phyloP scores from a whole-genome alignment of 30 jellyfish, hydroid and myxozoan species.

The Rhopilema esculentum region DNA sequence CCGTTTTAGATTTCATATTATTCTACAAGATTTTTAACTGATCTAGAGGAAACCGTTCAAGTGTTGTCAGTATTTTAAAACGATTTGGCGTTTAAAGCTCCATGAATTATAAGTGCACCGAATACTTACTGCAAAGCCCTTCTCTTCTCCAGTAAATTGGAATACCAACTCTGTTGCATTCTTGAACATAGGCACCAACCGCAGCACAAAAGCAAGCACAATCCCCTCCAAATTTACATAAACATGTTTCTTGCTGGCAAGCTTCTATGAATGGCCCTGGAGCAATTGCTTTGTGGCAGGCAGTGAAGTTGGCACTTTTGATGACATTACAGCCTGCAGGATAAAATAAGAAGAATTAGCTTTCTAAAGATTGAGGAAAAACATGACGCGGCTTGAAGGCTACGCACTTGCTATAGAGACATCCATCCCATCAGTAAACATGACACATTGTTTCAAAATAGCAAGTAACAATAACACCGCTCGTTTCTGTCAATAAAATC shows the following conservation, averaged over 20 bases:
- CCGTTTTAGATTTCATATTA: too few species aligned
- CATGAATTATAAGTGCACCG: too few species aligned
- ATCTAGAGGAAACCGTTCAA: too few species aligned
- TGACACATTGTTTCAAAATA: too few species aligned
- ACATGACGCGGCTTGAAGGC: too few species aligned
- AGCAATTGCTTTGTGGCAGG: constrained; percentile 87
- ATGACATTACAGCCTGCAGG: constrained; percentile 87
- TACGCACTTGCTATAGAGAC: too few species aligned
- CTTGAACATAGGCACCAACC: constrained; percentile 96
- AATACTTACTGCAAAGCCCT: constrained; percentile 96
- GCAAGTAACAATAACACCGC: too few species aligned
- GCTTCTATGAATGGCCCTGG: constrained; percentile 87
- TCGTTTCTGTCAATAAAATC: too few species aligned
- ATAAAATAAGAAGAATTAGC: neutral
- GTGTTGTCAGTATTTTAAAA: too few species aligned
- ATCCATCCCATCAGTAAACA: too few species aligned
- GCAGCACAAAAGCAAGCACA: constrained; percentile 99
- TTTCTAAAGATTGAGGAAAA: neutral
- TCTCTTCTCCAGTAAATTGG: constrained; percentile 95
- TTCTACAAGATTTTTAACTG: too few species aligned
- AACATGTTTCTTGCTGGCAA: constrained; percentile 95
- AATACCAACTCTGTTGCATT: constrained; percentile 95
- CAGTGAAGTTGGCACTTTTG: constrained; percentile 81
- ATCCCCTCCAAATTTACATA: constrained; percentile 97
- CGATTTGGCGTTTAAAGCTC: too few species aligned